phyloP scores from a whole-genome alignment of 2,113 vertebrate species.

The Pachycephala philippinensis region DNA sequence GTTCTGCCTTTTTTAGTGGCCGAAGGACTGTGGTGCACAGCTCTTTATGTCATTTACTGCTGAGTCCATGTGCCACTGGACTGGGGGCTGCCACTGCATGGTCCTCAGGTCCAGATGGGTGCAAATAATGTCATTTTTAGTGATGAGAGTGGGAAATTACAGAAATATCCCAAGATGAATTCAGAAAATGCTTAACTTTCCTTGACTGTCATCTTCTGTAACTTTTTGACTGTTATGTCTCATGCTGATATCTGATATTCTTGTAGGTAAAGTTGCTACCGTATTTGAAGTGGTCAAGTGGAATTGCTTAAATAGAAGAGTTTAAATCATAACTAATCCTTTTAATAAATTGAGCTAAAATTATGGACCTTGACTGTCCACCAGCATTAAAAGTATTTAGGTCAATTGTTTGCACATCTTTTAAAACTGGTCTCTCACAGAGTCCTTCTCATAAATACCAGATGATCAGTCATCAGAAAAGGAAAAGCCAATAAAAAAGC shows the following conservation, averaged over 20 bases:
- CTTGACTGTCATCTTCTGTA: not conserved
- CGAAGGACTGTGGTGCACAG: not conserved
- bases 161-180: not conserved
- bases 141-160: not conserved
- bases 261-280: not conserved
- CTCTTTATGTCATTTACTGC: not conserved
- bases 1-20: not conserved
- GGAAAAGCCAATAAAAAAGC: not conserved
- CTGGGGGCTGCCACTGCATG: not conserved
- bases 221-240: not conserved
- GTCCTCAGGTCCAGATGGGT: not conserved
- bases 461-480: constrained; percentile 2
- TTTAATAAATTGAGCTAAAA: not conserved
- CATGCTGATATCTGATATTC: not conserved
- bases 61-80: not conserved
- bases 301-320: not conserved
- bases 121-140: not conserved
- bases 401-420: not conserved
- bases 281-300: not conserved
- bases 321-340: not conserved
- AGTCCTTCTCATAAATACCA: constrained; percentile 20
- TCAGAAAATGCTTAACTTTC: not conserved
- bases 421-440: not conserved
- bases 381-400: constrained; percentile 1
- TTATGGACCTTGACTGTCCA: not conserved